Base-by-base conservation (phyloP, 2,113 vertebrate species). In the Scopus umbretta region DNA sequence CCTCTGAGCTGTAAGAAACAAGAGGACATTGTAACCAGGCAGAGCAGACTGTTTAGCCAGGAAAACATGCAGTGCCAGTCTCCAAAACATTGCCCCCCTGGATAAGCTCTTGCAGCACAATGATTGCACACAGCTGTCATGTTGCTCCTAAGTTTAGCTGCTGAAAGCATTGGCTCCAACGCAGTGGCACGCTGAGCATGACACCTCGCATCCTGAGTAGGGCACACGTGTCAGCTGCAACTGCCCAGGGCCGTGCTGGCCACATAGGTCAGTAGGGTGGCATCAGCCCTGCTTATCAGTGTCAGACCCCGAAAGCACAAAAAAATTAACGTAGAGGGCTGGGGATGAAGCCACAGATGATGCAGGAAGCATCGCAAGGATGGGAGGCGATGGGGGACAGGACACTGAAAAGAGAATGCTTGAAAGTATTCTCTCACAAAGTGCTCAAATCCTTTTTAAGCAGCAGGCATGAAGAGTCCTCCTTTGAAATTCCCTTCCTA, bases 161-260 rank as follows among this genome's bases (percentile, higher is more conserved):
- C 70, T 0, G 2, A 36, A 70, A 89, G 78, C 49, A 36, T 9
- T 30, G 53, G 47, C 43, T 70, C 36, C 71, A 47, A 0, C 0
- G 6, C 2, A 4, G 27, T 45, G 81, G 80, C 66, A 93, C 0
- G 4, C 84, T 7, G 56, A 85, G 93, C 61, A 61, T 0, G 17
- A 56, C 2, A 7, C n/a, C 49, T 65, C 7, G 4, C 66, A 74
- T 66, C 61, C 70, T 16, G 0, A 73, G 40, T 49, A 36, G 71
- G 80, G 43, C 81, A 75, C 0, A 0, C 0, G 0, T 45, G 32
- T 58, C 2, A 0, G 42, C 80, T 55, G 18, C 38, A 23, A 20
- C 36, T 86, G 68, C 76, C 55, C 0, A 0, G 42, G 73, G 84
- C 75, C 3, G 1, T n/a, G 59, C 55, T 71, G 87, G 66, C 65